These are phyloP conservation scores for Hyles lineata DNA, from an alignment of 2,888 invertebrate genomes.

Conservation along the genomic window DNA sequence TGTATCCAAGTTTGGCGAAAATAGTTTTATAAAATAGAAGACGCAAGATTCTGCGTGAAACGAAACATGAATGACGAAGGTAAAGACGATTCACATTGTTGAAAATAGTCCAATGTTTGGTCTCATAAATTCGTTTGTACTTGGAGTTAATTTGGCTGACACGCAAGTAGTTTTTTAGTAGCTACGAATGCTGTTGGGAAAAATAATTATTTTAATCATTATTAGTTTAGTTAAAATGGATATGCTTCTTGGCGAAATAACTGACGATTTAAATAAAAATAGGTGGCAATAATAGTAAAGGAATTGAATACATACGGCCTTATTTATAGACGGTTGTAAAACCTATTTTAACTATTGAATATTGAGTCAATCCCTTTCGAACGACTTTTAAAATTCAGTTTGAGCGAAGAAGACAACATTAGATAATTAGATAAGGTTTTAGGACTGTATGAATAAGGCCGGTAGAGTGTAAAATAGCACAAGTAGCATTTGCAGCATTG, in stretches of 20 bases:
- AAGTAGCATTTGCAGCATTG: too few species aligned
- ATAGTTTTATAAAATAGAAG: neutral
- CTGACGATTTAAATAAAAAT: too few species aligned
- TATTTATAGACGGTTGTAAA: too few species aligned
- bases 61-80: constrained; percentile 22
- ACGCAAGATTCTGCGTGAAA: constrained; percentile 21
- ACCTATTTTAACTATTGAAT: too few species aligned
- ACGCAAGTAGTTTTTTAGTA: constrained; percentile 22
- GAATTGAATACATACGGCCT: too few species aligned
- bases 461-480: too few species aligned
- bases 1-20: neutral
- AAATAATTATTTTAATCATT: neutral
- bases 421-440: too few species aligned
- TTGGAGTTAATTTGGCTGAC: neutral
- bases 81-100: constrained; percentile 36
- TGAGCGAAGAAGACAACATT: too few species aligned
- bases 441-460: too few species aligned
- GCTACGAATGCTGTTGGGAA: neutral
- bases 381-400: too few species aligned
- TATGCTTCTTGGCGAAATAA: neutral
- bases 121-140: constrained; percentile 37
- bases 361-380: too few species aligned
- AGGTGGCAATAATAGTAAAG: too few species aligned
- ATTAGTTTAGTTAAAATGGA: neutral
- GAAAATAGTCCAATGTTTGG: constrained; percentile 46